Conservation (phyloP, 2,797 vertebrate genomes). For the Mus caroli region DNA sequence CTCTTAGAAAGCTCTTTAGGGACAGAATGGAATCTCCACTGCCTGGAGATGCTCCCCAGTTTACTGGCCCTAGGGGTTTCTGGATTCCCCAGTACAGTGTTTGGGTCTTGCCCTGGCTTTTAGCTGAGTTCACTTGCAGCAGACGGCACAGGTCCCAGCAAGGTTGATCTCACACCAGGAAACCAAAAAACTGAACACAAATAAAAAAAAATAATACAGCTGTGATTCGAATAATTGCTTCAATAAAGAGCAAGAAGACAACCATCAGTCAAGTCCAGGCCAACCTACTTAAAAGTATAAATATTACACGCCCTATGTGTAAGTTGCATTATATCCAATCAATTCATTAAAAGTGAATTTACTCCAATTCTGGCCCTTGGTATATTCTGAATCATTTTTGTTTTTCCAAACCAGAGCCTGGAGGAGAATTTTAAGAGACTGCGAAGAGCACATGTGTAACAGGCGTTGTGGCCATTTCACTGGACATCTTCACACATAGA, state of each 20-base stretch:
- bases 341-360: neutral
- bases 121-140: neutral
- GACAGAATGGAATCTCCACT: neutral
- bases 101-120: neutral
- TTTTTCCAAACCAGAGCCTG: neutral
- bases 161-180: neutral
- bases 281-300: neutral
- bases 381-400: neutral
- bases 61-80: neutral
- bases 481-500: neutral
- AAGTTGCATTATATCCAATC: constrained; percentile 3
- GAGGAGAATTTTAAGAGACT: neutral
- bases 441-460: neutral
- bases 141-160: neutral
- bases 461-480: neutral
- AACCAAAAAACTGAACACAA: neutral
- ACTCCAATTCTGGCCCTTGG: neutral
- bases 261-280: neutral
- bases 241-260: neutral
- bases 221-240: neutral
- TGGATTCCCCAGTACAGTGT: neutral
- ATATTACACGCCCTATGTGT: neutral
- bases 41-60: neutral
- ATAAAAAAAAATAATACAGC: neutral
- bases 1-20: neutral